A percentile compares a stretch with the other conserved stretches of the same genome.
Conservation (phyloP, 2,797 vertebrate species). For the Phaenicophaeus curvirostris region DNA sequence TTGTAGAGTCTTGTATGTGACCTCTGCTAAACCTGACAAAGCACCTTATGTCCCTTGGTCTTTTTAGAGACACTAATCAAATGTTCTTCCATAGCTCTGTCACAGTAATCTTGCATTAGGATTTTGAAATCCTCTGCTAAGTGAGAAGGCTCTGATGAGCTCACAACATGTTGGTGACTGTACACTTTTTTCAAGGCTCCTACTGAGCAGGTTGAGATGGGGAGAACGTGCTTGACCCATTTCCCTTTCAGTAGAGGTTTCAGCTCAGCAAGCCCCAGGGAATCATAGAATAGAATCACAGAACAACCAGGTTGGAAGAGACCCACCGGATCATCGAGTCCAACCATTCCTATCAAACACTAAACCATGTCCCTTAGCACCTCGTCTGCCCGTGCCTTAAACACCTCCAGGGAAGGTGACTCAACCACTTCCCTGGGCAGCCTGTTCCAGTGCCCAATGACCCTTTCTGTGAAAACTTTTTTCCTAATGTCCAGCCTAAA, state of each 20-base stretch:
- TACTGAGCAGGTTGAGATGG: not conserved
- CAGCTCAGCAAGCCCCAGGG: not conserved
- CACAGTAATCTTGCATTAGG: accelerated
- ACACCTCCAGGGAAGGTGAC: too few species aligned
- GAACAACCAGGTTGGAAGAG: too few species aligned
- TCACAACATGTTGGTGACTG: not conserved
- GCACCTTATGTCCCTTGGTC: not conserved
- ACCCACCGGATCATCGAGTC: too few species aligned
- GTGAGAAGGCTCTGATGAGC: not conserved
- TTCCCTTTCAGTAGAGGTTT: not conserved
- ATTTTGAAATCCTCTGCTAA: not conserved
- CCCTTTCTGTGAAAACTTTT: too few species aligned
- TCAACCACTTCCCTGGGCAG: too few species aligned
- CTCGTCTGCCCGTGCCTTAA: too few species aligned
- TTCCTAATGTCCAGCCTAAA: too few species aligned
- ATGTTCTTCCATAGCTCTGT: not conserved
- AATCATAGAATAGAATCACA: not conserved
- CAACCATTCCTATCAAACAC: too few species aligned
- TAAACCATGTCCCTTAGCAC: too few species aligned
- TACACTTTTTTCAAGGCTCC: not conserved
- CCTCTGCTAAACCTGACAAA: not conserved
- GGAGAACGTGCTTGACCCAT: not conserved
- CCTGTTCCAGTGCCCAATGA: too few species aligned
- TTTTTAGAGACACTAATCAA: not conserved
- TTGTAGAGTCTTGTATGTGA: not conserved